Percentiles rank a stretch among this genome's conserved stretches.
Evolutionary conservation across 2,797 vertebrate genomes (phyloP).

Genomic region (Lepidocolaptes lacrymiger): DNA sequence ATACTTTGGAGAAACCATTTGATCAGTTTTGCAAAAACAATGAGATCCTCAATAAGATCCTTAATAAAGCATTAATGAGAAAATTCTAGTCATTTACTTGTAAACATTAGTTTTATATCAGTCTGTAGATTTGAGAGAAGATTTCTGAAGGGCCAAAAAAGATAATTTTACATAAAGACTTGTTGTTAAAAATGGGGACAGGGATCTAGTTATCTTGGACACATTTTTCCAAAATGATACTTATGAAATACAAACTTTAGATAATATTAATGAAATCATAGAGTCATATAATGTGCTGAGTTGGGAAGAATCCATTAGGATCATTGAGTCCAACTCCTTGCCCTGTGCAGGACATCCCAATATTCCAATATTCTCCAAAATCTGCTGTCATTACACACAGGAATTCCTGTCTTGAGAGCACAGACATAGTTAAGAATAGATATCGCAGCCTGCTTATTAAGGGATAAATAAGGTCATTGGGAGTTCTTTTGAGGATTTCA

Average conservation of each 20-base stretch:
- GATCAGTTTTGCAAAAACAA: neutral
- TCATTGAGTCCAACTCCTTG: neutral
- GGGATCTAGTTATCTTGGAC: neutral
- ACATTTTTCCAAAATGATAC: neutral
- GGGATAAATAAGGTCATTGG: conserved; percentile 7
- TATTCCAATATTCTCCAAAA: neutral
- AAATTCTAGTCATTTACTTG: neutral
- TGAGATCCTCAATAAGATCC: neutral
- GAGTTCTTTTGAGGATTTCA: neutral
- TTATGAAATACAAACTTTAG: neutral
- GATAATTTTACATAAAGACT: neutral
- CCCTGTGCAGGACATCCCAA: neutral
- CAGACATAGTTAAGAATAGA: neutral
- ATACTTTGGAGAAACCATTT: neutral
- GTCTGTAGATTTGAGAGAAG: neutral
- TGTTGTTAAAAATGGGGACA: neutral
- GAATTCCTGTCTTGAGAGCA: neutral
- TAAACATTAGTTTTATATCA: neutral
- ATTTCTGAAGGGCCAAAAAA: neutral
- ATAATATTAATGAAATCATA: neutral
- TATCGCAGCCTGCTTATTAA: neutral
- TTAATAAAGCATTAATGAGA: neutral
- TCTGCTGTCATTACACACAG: neutral
- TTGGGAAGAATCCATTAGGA: neutral
- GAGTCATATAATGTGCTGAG: neutral